These are phyloP conservation scores for Agrenia bidenticulata DNA, from an alignment of 2,888 invertebrate species.

Conservation along the genomic window DNA sequence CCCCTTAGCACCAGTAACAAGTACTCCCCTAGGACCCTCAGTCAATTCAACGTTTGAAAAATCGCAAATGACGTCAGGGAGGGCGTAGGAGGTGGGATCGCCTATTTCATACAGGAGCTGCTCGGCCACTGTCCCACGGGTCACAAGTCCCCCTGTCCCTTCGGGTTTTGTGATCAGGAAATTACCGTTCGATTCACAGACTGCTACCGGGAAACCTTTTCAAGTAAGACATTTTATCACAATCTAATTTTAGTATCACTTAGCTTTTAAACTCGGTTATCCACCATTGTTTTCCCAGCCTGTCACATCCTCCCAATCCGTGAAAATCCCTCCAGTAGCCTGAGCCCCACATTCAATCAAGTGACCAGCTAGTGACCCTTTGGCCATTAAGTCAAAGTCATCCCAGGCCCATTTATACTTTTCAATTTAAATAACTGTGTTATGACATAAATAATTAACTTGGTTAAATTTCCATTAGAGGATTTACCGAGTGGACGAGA, in stretches of 20 bases:
- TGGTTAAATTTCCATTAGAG: background rate
- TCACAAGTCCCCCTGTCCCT: constrained; percentile 59
- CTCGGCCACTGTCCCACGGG: constrained; percentile 57
- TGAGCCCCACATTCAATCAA: constrained; percentile 61
- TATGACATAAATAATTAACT: background rate
- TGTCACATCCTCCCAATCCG: constrained; percentile 59
- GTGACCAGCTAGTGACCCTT: constrained; percentile 60
- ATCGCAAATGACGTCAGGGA: constrained; percentile 60
- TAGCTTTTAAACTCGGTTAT: no score
- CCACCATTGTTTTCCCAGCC: constrained; percentile 56
- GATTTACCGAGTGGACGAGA: constrained; percentile 56
- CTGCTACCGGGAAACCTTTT: constrained; percentile 60
- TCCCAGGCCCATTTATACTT: constrained; percentile 58
- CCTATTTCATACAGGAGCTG: constrained; percentile 60
- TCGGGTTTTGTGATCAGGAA: constrained; percentile 58
- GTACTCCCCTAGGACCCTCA: constrained; percentile 54
- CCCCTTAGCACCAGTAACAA: constrained; percentile 58
- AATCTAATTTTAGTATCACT: no score
- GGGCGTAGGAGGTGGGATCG: constrained; percentile 58
- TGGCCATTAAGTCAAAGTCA: constrained; percentile 57
- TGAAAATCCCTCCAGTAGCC: constrained; percentile 59
- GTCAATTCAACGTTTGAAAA: constrained; percentile 56
- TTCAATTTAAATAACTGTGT: background rate
- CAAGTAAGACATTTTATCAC: no score
- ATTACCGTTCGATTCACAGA: constrained; percentile 56